Evolutionary conservation across 2,888 invertebrate species (phyloP), one percentile per base, ranked within the genome.

Genomic region (Lacanobia oleracea): DNA sequence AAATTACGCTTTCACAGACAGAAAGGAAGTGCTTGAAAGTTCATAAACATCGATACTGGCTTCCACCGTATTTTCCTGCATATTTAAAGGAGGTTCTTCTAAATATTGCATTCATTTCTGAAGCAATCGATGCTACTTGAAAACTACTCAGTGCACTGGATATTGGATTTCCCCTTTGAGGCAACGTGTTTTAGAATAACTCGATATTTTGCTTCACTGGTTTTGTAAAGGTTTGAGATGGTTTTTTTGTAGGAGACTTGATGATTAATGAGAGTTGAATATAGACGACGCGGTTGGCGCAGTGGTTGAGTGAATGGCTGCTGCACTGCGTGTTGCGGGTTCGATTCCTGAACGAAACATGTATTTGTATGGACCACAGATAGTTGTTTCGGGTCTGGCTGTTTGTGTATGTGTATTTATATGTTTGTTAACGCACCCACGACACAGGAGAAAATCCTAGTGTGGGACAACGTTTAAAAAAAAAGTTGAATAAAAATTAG

Each of bases 61-160:
- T 53, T 60, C 3, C 16, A 0, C 14, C n/a, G 43, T 48, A 72
- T 73, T 67, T 67, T 56, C 27, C 23, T 66, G 33, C 37, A 40
- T 16, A 21, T 51, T 43, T 51, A 63, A 68, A 62, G 54, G 50
- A 68, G 37, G 27, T 61, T 33, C 67, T 50, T 78, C 57, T 79
- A 77, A 86, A 84, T 85, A 83, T 81, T 81, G 82, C 72, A 81
- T 84, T 82, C 80, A 79, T 74, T 81, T 75, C 54, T 60, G 61
- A 27, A 33, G 72, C 76, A 77, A 72, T 81, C 79, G 81, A 74
- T 71, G 74, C 77, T 74, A 77, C 77, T 86, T 79, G 64, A 76
- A 73, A 84, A 54, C 63, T 83, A 69, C 73, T 79, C 62, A 56
- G 53, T 72, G 51, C 51, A 62, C 64, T 77, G 72, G 54, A 54